Evolutionary conservation across 2,797 vertebrate genomes (phyloP), one percentile per base, ranked within the genome.

Genomic region (Cossypha heuglini): DNA sequence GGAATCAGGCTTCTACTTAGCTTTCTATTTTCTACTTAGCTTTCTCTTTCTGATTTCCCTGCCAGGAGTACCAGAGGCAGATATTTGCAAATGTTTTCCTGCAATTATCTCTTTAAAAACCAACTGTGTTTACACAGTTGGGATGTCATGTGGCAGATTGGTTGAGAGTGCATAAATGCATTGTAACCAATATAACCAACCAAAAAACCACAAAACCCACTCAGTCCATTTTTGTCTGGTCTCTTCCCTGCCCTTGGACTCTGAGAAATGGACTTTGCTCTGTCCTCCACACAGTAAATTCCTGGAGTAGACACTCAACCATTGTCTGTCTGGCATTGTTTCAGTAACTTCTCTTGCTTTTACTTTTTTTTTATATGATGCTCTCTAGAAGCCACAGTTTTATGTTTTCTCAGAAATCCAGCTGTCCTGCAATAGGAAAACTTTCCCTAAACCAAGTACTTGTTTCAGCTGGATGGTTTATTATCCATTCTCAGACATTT

Each of bases 71-170:
- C 21, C 72, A 78, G 96, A 93, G 22, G 29, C 19, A 79, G 54
- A 87, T 52, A 48, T 93, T 88, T 93, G 46, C 73, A 83, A 95
- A 64, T 19, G 42, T 93, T 95, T 94, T 90, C 73, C 52, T 89
- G n/a, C 63, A 82, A 76, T 88, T 96, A 75, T 77, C 61, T 78
- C 71, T 92, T 84, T 67, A 54, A 95, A 95, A 96, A 79, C 4
- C n/a, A 45, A 26, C 25, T 33, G 19, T 84, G 15, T 88, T 96
- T 84, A 93, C n/a, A 25, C 19, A 58, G 45, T 45, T 66, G 45
- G 16, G 20, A 45, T 45, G 10, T 33, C 6, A 4, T 33, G 20
- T 80, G 62, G 66, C n/a, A 93, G 59, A 84, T 79, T 81, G 63
- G 13, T 48, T 69, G 49, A 14, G 20, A 15, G 24, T 68, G 19